Percentiles rank a stretch among this genome's conserved stretches.
These are phyloP conservation scores for Galerucella pusilla DNA, from an alignment of 2,888 invertebrate species.

Conservation along the genomic window DNA sequence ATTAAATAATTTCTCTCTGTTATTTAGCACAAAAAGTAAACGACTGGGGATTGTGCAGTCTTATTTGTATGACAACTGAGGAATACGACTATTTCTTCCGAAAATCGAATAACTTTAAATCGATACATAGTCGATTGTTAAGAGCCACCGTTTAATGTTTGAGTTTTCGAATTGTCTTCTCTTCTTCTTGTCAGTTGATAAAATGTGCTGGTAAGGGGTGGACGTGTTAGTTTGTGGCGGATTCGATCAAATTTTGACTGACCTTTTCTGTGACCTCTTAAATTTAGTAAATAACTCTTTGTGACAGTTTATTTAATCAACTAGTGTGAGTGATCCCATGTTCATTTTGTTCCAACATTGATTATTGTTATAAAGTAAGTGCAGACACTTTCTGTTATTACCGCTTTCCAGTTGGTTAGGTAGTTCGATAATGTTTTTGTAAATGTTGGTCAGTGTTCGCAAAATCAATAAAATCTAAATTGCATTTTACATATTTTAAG, in stretches of 20 bases:
- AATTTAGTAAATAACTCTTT: slow-evolving; percentile 47
- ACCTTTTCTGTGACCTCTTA: slow-evolving; percentile 49
- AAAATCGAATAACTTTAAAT: slow-evolving; percentile 3
- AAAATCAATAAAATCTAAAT: slow-evolving; percentile 29
- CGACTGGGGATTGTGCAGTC: too few relatives aligned
- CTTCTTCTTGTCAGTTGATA: slow-evolving; percentile 44
- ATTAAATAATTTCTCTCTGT: neutral
- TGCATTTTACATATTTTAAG: slow-evolving; percentile 18
- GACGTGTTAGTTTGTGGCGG: slow-evolving; percentile 35
- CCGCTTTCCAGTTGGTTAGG: slow-evolving; percentile 6
- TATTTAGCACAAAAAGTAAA: neutral
- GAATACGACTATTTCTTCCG: neutral
- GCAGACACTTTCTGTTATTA: slow-evolving; percentile 24
- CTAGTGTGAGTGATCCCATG: slow-evolving; percentile 31
- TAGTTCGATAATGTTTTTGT: slow-evolving; percentile 27
- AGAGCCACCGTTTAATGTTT: slow-evolving; percentile 13
- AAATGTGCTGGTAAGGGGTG: slow-evolving; percentile 44
- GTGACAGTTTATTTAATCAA: slow-evolving; percentile 42
- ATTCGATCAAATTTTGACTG: slow-evolving; percentile 41
- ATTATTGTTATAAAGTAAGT: slow-evolving; percentile 38
- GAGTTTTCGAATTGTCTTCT: slow-evolving; percentile 10
- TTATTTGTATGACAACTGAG: neutral
- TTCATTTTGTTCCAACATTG: slow-evolving; percentile 15
- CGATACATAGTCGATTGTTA: slow-evolving; percentile 12
- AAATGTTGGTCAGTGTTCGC: slow-evolving; percentile 33